Base-by-base conservation (phyloP, 2,888 invertebrate species). In the Cylindroiulus punctatus region DNA sequence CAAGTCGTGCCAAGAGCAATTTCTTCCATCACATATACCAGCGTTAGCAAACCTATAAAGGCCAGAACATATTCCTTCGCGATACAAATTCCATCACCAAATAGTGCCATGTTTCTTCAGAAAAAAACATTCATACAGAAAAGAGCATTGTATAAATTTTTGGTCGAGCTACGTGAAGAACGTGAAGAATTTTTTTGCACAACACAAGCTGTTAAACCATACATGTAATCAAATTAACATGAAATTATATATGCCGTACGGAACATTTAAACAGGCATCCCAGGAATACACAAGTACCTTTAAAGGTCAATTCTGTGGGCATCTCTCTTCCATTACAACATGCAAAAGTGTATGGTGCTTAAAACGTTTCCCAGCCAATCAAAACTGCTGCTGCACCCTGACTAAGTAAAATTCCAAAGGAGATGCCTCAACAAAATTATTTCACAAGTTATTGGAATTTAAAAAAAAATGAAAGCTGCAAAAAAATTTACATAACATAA, bases 1-100 rank as follows among this genome's bases (percentile, higher is more conserved):
- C 76, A 76, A 76, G 76, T 76, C 76, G 76, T 30, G 76, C 76
- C 76, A 30, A 76, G 76, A 76, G 76, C 76, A 76, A 76, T 76
- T 30, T 30, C 76, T 30, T 76, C 76, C 30, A 76, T 76, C 76
- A 26, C 76, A 76, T 76, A 76, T 76, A 76, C 76, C 17, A 30
- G 30, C 30, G 30, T 30, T 26, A 76, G 14, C 26, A 76, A 76
- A 14, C 76, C 76, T 30, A 76, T 32, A 76, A 76, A 76, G 17
- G 17, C 30, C 17, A 76, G 22, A 26, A 65, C 65, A 30, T 32
- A 76, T 30, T 30, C 30, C 30, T 76, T 30, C 17, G 76, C 76
- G 17, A 32, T 76, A 76, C 30, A 76, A 76, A 76, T 76, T 26
- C 26, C 76, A 76, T 76, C 30, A 14, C 14, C 76, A 76, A 76